Percentiles rank a stretch among this genome's conserved stretches.
phyloP scores from a whole-genome alignment of 2,888 invertebrate species.

The Lissonota sp. region DNA sequence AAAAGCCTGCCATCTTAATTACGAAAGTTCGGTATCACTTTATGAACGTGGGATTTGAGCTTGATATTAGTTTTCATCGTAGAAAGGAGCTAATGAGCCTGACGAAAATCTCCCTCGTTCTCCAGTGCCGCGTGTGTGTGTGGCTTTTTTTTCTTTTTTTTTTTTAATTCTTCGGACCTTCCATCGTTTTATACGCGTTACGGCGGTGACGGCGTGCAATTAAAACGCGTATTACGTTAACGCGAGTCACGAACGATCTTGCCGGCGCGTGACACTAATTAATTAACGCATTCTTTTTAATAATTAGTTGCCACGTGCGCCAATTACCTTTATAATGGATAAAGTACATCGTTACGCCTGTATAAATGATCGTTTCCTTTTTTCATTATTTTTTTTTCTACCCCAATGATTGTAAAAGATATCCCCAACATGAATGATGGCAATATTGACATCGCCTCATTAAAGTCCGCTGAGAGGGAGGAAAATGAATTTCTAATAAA shows the following conservation, averaged over 20 bases:
- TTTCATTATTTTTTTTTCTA: too few species aligned
- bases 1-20: slow-evolving; percentile 64
- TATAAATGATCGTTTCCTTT: too few species aligned
- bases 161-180: not conserved
- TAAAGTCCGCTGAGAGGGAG: too few species aligned
- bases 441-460: too few species aligned
- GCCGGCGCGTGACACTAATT: not conserved
- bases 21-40: slow-evolving; percentile 63
- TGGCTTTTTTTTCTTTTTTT: not conserved
- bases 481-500: too few species aligned
- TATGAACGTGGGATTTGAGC: slow-evolving; percentile 59
- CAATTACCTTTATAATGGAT: slow-evolving; percentile 15
- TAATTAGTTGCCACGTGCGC: not conserved
- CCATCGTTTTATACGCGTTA: slow-evolving; percentile 6
- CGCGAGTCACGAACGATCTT: not conserved
- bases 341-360: too few species aligned
- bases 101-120: slow-evolving; percentile 29
- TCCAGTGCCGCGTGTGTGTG: not conserved
- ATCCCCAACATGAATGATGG: too few species aligned
- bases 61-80: slow-evolving; percentile 59
- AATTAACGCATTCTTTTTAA: slow-evolving; percentile 6
- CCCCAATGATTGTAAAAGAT: too few species aligned
- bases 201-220: not conserved
- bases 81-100: slow-evolving; percentile 48
- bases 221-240: slow-evolving; percentile 6